Evolutionary conservation across 2,113 vertebrate species (phyloP), one percentile per base, ranked within the genome.

Genomic region (Thomomys bottae): DNA sequence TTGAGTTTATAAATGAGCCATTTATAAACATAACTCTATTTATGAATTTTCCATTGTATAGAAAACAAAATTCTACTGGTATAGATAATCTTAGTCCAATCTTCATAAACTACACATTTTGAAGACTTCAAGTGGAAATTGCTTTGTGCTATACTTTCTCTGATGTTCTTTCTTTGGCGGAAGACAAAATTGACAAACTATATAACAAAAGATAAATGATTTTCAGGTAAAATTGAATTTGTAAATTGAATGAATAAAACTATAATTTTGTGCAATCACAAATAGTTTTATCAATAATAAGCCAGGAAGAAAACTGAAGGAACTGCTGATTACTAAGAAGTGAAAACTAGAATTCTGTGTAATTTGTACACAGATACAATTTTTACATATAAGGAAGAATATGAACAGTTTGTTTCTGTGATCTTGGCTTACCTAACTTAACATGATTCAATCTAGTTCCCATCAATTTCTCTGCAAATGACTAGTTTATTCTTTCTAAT

Each of bases 191-290:
- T 66, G 24, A 75, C 8, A 8, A 64, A 15, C 28, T 72, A 0
- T 26, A 40, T 30, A 78, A 36, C 2, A 70, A 4, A 72, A 80
- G 61, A 28, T 40, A 45, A 36, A 6, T 42, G 67, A 32, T 24
- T 78, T 67, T 72, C n/a, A 63, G 36, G 81, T 45, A 71, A 26
- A 89, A 20, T n/a, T 82, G 64, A 90, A 23, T 63, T 71, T 77
- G 21, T 24, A 66, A 42, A 54, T 49, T 54, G 15, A 86, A 77
- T 76, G 21, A 3, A 10, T 11, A 49, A 87, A 92, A 87, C 21
- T 18, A 77, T 38, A 77, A 40, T 93, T 45, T 30, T 23, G 64
- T 17, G 23, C 5, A 42, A 36, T 76, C 3, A 23, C 12, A 78
- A 54, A 23, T 4, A 86, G n/a, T 18, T 1, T 49, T 78, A 79